Base-by-base conservation (phyloP, 2,797 vertebrate species). In the Anguilla obscura region DNA sequence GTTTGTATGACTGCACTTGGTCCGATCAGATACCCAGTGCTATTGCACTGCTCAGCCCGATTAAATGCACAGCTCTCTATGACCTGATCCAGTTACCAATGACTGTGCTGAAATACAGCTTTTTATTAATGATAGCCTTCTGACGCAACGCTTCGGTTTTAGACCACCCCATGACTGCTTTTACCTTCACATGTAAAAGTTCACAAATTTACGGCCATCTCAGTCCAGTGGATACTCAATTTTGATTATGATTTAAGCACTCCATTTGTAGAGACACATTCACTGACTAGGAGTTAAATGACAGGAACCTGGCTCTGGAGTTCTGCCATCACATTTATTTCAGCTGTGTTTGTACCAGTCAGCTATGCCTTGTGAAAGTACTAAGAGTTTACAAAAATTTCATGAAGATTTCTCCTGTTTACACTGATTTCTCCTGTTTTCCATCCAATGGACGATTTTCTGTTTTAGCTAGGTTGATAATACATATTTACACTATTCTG, bases 251-350 rank as follows among this genome's bases (percentile, higher is more conserved):
- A 71, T 71, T 40, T 45, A 14, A 79, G 21, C 50, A 69, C 40
- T 71, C 84, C 69, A 86, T 63, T 92, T 86, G 91, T 71, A 82
- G 21, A 88, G 52, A 48, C 6, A 56, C 90, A 90, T 30, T 91
- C 63, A 91, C 87, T 45, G 36, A 36, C 30, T 36, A 6, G 36
- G 33, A 5, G 33, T 5, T 40, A 45, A 45, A 45, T 40, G 74
- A 91, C 88, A 90, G 76, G 74, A 76, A 86, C 60, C 71, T 1
- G 87, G 45, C 50, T 90, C 84, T 87, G 88, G 89, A 92, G 91
- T 93, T 92, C 89, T 92, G 93, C 92, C 91, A 93, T 90, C 88
- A 91, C 93, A 90, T 95, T 95, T 95, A 96, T 95, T 95, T 94
- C 83, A 90, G 76, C 94, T 93, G 80, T 80, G 91, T 90, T 92